Percentiles rank a stretch among this genome's conserved stretches.
Conservation (phyloP, 2,888 invertebrate genomes). For the Muscina levida region DNA sequence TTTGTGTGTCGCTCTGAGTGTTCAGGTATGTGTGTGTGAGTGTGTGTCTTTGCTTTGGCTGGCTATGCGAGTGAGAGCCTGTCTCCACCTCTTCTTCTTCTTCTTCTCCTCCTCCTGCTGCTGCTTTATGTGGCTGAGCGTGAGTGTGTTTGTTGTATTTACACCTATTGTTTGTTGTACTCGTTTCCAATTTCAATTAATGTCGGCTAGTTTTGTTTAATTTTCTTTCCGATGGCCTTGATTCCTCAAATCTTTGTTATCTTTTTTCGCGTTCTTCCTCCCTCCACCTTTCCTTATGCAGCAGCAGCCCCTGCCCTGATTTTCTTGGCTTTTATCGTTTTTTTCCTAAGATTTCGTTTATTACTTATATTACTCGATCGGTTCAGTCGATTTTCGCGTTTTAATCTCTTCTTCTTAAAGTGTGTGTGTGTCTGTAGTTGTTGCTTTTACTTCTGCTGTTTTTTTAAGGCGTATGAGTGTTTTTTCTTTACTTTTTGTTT, state of each 20-base stretch:
- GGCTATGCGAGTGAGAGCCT: not conserved
- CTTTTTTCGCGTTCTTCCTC: constrained; percentile 37
- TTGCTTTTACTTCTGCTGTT: constrained; percentile 64
- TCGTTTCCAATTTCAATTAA: constrained; percentile 61
- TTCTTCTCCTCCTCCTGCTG: no score
- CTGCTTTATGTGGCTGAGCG: no score
- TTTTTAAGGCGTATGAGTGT: constrained; percentile 69
- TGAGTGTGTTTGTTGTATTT: constrained; percentile 13
- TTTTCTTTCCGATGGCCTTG: constrained; percentile 55
- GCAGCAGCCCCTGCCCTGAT: constrained; percentile 52
- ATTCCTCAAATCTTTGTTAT: constrained; percentile 30
- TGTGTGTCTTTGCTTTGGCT: constrained; percentile 15
- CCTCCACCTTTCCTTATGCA: constrained; percentile 60
- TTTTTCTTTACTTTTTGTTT: constrained; percentile 65
- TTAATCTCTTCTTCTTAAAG: constrained; percentile 57
- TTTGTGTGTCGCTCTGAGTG: constrained; percentile 49
- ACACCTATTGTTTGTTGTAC: constrained; percentile 21
- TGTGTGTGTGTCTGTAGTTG: constrained; percentile 51
- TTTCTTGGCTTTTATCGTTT: constrained; percentile 64
- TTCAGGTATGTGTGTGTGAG: constrained; percentile 43
- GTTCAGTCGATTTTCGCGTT: constrained; percentile 52
- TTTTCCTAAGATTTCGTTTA: constrained; percentile 44
- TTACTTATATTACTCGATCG: constrained; percentile 59
- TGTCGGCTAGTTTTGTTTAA: constrained; percentile 59
- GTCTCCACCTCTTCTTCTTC: not conserved